Base-by-base conservation (phyloP, 2,888 invertebrate species). In the Drosophila multiciliata region DNA sequence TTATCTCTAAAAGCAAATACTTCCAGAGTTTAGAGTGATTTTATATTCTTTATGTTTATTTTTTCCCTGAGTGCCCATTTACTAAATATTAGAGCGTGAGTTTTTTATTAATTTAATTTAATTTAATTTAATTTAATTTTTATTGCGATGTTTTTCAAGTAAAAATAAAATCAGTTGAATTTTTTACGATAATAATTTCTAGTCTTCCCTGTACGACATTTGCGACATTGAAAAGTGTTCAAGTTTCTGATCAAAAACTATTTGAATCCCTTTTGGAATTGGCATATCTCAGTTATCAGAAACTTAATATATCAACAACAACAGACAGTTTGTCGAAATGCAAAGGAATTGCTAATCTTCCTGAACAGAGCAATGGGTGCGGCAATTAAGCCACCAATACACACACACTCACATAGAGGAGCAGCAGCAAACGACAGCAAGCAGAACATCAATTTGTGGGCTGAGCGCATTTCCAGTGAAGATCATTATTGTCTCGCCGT, bases 401-500 rank as follows among this genome's bases (percentile, higher is more conserved):
- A 33, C 20, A 40, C 32, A 38, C 29, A 29, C 3, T 32, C n/a
- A 29, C 36, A 29, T 29, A 29, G 29, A 29, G 29, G 26, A 54
- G 35, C 35, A 17, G 12, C 29, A 40, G 11, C n/a, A 29, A 17
- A 57, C 42, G 57, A n/a, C 48, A 65, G 60, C 53, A 45, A 36
- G 55, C 59, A 40, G 57, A 55, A 52, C 65, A 59, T 58, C 36
- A 54, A 23, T 26, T 60, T 33, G 55, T 40, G 49, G 53, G 68
- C 60, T 73, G 69, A 73, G 82, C 81, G 76, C 61, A 75, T 76
- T 86, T 86, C 85, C 85, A 86, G 83, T 38, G 87, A 86, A 87
- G 85, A 86, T 87, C 85, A 86, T 86, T 86, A 86, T 84, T 86
- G 87, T 87, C 85, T 86, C 82, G 85, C 75, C 80, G 80, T 23